Evolutionary conservation across 2,797 vertebrate species (phyloP).

Genomic region (Sebastes trivittatus): DNA sequence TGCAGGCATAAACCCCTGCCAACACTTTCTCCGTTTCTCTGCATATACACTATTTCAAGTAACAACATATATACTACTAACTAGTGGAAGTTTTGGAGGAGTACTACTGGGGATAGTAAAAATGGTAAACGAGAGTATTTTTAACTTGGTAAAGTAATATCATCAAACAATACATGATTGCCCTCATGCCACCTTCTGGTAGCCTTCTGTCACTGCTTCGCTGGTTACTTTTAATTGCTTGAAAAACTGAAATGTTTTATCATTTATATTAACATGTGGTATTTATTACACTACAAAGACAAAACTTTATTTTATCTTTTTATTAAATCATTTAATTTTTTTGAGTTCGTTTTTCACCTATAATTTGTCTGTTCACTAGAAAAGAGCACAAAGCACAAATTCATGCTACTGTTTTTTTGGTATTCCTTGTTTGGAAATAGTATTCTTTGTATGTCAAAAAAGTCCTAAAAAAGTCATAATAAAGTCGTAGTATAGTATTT

Average conservation of each 20-base stretch:
- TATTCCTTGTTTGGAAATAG: no score
- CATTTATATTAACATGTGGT: neutral
- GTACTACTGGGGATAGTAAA: neutral
- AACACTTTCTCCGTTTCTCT: constrained; percentile 10
- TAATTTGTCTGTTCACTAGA: no score
- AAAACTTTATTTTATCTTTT: neutral
- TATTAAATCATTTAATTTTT: neutral
- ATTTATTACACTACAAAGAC: neutral
- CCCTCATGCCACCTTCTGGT: constrained; percentile 71
- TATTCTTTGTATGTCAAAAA: no score
- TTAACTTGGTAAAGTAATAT: constrained; percentile 16
- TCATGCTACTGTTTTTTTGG: neutral
- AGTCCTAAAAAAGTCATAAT: no score
- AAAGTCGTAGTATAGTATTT: no score
- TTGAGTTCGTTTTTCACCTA: neutral
- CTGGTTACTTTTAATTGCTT: neutral
- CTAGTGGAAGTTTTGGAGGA: neutral
- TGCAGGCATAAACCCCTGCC: constrained; percentile 4
- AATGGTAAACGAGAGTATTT: neutral
- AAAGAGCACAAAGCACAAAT: neutral
- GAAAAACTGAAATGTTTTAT: neutral
- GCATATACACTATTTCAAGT: neutral
- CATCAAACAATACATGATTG: constrained; percentile 1
- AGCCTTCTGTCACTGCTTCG: constrained; percentile 33
- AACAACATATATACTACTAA: neutral